Percentiles rank a stretch among this genome's conserved stretches.
These are phyloP conservation scores for Odontothrips loti DNA, from an alignment of 2,888 invertebrate genomes.

Conservation along the genomic window DNA sequence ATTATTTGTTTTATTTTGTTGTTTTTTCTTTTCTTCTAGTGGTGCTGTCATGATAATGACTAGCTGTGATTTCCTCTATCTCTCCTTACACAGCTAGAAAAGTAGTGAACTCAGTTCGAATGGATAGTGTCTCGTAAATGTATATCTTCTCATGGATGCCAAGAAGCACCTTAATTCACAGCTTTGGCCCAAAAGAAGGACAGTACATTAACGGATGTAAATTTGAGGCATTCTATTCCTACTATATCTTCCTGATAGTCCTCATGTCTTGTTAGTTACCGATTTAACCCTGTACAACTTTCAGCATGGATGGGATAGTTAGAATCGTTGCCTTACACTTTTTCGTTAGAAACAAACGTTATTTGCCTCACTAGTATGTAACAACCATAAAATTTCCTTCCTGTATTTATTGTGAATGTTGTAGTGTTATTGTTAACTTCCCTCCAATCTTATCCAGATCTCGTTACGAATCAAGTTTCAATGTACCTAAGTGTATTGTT, in stretches of 20 bases:
- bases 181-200: constrained; percentile 5
- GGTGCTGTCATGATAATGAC: not conserved
- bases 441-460: constrained; percentile 18
- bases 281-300: not conserved
- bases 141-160: too few species aligned
- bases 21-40: not conserved
- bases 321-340: not conserved
- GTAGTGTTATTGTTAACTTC: constrained; percentile 1
- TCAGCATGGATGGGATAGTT: not conserved
- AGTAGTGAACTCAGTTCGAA: too few species aligned
- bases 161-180: not conserved
- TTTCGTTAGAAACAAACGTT: not conserved
- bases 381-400: constrained; percentile 1
- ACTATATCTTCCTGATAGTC: not conserved
- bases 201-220: not conserved
- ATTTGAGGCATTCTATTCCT: constrained; percentile 14
- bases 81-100: too few species aligned
- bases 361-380: constrained; percentile 3
- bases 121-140: too few species aligned
- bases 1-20: not conserved
- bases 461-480: not conserved
- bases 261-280: constrained; percentile 7
- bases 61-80: too few species aligned
- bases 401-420: not conserved
- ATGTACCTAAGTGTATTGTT: constrained; percentile 9